Conservation (phyloP, 2,797 vertebrate genomes). For the Trichosurus vulpecula region DNA sequence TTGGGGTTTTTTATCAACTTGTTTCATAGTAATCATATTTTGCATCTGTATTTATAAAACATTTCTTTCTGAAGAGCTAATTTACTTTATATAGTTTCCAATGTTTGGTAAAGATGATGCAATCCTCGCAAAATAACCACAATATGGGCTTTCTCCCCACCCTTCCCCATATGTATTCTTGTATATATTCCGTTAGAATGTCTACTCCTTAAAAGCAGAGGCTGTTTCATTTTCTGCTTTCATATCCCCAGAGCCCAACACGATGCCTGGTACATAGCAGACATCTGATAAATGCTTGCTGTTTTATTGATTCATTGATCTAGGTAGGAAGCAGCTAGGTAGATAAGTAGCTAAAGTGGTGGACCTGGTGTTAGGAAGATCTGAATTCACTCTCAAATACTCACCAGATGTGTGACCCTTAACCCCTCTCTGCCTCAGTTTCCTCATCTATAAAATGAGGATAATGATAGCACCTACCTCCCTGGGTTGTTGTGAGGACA, state of each 20-base stretch:
- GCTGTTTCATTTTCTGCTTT: neutral
- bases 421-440: neutral
- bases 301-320: neutral
- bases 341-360: neutral
- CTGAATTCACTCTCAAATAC: neutral
- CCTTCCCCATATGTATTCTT: neutral
- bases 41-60: neutral
- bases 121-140: neutral
- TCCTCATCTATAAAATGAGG: neutral
- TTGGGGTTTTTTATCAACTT: neutral
- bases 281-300: neutral
- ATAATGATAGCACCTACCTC: neutral
- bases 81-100: neutral
- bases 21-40: neutral
- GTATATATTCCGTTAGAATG: neutral
- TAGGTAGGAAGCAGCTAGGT: neutral
- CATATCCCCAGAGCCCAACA: neutral
- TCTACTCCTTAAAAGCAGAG: neutral
- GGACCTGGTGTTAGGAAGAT: neutral
- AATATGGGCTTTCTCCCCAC: neutral
- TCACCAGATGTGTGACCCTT: neutral
- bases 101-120: neutral
- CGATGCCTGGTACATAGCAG: neutral
- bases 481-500: neutral
- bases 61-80: neutral